Evolutionary conservation across 2,888 invertebrate genomes (phyloP), one percentile per base, ranked within the genome.

Genomic region (Gandaritis pyraliata): DNA sequence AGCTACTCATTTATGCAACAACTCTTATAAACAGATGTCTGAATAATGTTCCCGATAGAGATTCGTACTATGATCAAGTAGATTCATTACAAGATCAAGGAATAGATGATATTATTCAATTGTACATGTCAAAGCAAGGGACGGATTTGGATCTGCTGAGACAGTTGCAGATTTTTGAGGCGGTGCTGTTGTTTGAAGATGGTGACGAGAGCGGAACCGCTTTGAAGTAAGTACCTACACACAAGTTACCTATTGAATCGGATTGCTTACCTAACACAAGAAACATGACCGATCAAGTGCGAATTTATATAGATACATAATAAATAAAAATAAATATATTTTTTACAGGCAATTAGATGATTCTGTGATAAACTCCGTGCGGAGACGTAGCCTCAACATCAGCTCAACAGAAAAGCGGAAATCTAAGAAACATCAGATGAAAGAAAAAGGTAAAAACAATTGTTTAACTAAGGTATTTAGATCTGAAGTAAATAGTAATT

Each of bases 31-130:
- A 99, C 88, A 97, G 98, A 90, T 97, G 98, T 50, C 90, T 99
- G 39, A 98, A 97, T 79, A 98, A 98, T 38, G 94, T 98, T 55
- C 97, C 97, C 1, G 98, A 98, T 87, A 97, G 98, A 87, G 98
- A 99, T 82, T 96, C 97, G 18, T 99, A 98, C 88, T 99, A 99
- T 81, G 99, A 99, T 85, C 97, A 99, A 81, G 97, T 98, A 2
- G 99, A 99, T 88, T 95, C 96, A 18, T 91, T 99, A 68, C 99
- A 99, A 83, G 98, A 98, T 72, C 98, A 97, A 83, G 97, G 97
- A 18, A 97, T 98, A 88, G 97, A 97, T 82, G 94, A 95, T 53
- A 95, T 97, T 30, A 96, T 97, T 71, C 96, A 97, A 80, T 93
- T 96, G 59, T 97, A 97, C 83, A 97, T 97, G 96, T 95, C 96